These are phyloP conservation scores for Catharus fuscescens DNA, from an alignment of 2,113 vertebrate genomes.

Conservation along the genomic window DNA sequence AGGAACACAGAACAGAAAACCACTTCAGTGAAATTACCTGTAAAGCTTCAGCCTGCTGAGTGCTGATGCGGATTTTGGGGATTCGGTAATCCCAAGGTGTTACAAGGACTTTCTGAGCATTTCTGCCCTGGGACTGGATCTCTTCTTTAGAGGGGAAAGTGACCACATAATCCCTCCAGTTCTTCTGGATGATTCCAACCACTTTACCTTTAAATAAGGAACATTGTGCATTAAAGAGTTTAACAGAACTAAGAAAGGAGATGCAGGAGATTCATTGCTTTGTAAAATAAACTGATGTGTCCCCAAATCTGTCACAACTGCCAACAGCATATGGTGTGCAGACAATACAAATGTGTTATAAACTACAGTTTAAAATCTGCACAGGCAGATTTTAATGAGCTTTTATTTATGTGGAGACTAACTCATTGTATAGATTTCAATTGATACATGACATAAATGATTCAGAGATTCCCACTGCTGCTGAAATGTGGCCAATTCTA, in stretches of 20 bases:
- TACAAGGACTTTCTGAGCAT: conserved; percentile 86
- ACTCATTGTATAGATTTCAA: neutral
- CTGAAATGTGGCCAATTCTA: neutral
- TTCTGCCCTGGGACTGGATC: conserved; percentile 84
- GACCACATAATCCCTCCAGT: conserved; percentile 96
- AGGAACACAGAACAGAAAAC: neutral
- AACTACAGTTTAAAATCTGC: neutral
- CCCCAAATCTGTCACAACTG: neutral
- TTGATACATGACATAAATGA: neutral
- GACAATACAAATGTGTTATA: neutral
- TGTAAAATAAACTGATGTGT: neutral
- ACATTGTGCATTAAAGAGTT: neutral
- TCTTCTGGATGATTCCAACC: conserved; percentile 92
- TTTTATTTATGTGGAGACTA: neutral
- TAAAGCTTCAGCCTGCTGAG: conserved; percentile 88
- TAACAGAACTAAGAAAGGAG: neutral
- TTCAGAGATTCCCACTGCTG: neutral
- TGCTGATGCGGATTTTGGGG: conserved; percentile 95
- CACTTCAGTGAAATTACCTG: conserved; percentile 77
- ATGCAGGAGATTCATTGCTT: neutral
- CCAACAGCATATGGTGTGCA: neutral
- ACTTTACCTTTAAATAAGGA: conserved; percentile 80
- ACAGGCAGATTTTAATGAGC: conserved; percentile 2
- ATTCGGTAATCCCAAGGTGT: conserved; percentile 93
- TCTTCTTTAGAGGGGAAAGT: conserved; percentile 91